Base-by-base conservation (phyloP, 2,888 invertebrate species). In the Nymphalis polychloros region DNA sequence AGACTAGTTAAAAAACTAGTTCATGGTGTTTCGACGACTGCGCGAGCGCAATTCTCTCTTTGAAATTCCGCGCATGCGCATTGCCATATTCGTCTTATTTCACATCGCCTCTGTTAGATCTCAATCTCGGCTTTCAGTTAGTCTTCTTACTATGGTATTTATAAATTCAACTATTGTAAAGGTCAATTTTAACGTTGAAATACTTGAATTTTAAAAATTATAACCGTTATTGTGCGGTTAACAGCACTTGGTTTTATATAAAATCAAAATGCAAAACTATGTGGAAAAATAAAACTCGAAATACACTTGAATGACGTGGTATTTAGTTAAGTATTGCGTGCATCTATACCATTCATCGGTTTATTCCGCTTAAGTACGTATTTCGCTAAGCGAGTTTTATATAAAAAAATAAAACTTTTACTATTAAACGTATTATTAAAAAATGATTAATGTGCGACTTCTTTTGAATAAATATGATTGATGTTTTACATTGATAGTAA, bases 81-180 rank as follows among this genome's bases (percentile, higher is more conserved):
- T 73, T 68, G 77, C 89, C 89, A 88, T 92, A 91, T 90, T 89
- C 88, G 90, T 89, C 87, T 88, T 86, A 89, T 89, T 88, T 87
- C 84, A 84, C 85, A 89, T 90, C 87, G 87, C 83, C 83, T 78
- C 79, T 79, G 87, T 86, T 85, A 88, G 90, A 90, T 90, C 85
- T 88, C 85, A 85, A 90, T 90, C 90, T 86, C 77, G 80, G 77
- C 78, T 87, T 89, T 88, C 87, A 70, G 61, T 59, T 50, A 66
- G 35, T 47, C 57, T 48, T 52, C 63, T 59, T 63, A 8, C 27
- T 27, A 31, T n/a, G 5, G 47, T 67, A 67, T 60, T 59, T 70
- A 57, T 64, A 59, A 50, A 63, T 59, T 68, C 50, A 59, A 41
- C 13, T 41, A 17, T 31, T 13, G 2, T 10, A 49, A 59, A 59